phyloP scores from a whole-genome alignment of 37 sponge, comb jelly and placozoan genomes.

The Amphimedon queenslandica region DNA sequence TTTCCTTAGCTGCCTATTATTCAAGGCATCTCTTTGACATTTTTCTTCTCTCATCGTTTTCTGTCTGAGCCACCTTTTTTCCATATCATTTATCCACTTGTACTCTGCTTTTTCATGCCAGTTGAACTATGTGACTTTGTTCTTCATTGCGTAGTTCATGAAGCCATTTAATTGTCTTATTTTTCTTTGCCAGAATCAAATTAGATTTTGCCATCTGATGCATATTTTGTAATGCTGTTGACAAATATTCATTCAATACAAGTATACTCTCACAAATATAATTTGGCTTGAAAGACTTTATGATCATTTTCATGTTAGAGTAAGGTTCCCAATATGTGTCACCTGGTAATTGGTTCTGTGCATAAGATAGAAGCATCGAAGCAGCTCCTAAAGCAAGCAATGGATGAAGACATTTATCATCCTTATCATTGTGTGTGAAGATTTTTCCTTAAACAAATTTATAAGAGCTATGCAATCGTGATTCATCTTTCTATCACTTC shows the following conservation, averaged over 20 bases:
- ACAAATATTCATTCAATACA: constrained; percentile 39
- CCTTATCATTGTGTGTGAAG: too few relatives aligned
- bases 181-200: constrained; percentile 27
- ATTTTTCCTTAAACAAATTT: too few relatives aligned
- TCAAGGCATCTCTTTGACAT: constrained; percentile 36
- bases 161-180: too few relatives aligned
- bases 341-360: constrained; percentile 30
- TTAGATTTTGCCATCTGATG: constrained; percentile 20
- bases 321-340: constrained; percentile 45
- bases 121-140: too few relatives aligned
- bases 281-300: constrained; percentile 18
- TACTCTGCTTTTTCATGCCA: too few relatives aligned
- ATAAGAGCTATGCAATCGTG: constrained; percentile 16
- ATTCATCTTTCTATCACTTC: constrained; percentile 1
- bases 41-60: constrained; percentile 24
- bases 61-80: constrained; percentile 3
- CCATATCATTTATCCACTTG: neutral
- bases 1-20: constrained; percentile 20
- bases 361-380: constrained; percentile 25
- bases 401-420: too few relatives aligned
- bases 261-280: constrained; percentile 45
- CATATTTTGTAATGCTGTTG: constrained; percentile 20
- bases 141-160: too few relatives aligned
- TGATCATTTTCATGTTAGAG: too few relatives aligned
- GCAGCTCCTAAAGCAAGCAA: too few relatives aligned